These are phyloP conservation scores for Diplodus puntazzo DNA, from an alignment of 2,797 vertebrate genomes.

Conservation along the genomic window DNA sequence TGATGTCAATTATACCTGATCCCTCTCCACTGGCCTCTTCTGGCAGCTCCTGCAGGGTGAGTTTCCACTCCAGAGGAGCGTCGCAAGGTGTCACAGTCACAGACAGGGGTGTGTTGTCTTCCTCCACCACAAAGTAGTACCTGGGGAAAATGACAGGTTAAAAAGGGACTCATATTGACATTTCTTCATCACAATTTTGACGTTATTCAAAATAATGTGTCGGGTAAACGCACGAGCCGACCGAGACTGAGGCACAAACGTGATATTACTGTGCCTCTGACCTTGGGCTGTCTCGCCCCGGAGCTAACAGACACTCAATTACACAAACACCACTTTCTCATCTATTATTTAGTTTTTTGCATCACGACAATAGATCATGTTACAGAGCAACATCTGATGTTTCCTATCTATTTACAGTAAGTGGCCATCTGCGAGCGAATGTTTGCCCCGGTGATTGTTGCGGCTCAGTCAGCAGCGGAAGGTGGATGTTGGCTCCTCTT, in stretches of 20 bases:
- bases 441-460: slow-evolving; percentile 34
- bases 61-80: slow-evolving; percentile 96
- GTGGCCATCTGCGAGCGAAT: slow-evolving; percentile 46
- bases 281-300: slow-evolving; percentile 46
- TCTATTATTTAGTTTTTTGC: slow-evolving; percentile 83
- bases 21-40: slow-evolving; percentile 92
- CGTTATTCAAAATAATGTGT: slow-evolving; percentile 28
- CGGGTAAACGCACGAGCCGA: slow-evolving; percentile 16
- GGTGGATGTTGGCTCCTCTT: not conserved
- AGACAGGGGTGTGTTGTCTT: slow-evolving; percentile 97
- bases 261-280: slow-evolving; percentile 23
- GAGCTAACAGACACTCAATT: slow-evolving; percentile 52
- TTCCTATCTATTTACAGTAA: slow-evolving; percentile 72
- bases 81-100: slow-evolving; percentile 98
- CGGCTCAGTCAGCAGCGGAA: slow-evolving; percentile 19
- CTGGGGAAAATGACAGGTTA: slow-evolving; percentile 78
- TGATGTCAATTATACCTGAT: slow-evolving; percentile 79
- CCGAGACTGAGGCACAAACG: slow-evolving; percentile 4
- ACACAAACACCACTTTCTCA: slow-evolving; percentile 69
- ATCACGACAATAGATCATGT: slow-evolving; percentile 66
- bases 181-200: slow-evolving; percentile 33
- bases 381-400: slow-evolving; percentile 72
- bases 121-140: slow-evolving; percentile 98
- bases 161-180: slow-evolving; percentile 2
- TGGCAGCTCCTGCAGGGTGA: slow-evolving; percentile 96